Conservation (phyloP, 2,797 vertebrate genomes). For the Chaunax sp. region DNA sequence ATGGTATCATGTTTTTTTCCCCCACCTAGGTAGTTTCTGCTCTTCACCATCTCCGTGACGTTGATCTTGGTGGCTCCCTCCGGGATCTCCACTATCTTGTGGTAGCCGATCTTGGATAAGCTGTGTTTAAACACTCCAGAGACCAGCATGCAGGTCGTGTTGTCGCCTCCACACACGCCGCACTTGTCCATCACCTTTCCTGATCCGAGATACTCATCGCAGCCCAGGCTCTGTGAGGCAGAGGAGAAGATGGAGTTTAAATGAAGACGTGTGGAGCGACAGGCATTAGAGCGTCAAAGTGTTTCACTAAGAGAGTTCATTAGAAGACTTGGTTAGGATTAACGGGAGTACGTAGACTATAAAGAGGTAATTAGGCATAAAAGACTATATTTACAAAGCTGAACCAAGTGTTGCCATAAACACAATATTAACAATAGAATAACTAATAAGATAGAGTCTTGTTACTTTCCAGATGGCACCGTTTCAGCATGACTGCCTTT, state of each 20-base stretch:
- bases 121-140: conserved; percentile 93
- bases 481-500: conserved; percentile 21
- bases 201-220: conserved; percentile 93
- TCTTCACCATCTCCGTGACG: conserved; percentile 96
- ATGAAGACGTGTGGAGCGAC: neutral
- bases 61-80: conserved; percentile 97
- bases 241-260: neutral
- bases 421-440: conserved; percentile 30
- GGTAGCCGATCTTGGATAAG: conserved; percentile 93
- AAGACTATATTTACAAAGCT: conserved; percentile 21
- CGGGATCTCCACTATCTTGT: conserved; percentile 98
- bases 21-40: conserved; percentile 97
- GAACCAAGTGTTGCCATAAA: conserved; percentile 2
- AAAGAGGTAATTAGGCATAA: neutral
- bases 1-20: conserved; percentile 14
- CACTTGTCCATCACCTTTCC: conserved; percentile 94
- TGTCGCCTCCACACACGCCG: conserved; percentile 95
- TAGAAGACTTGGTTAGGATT: conserved; percentile 3
- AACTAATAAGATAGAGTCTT: conserved; percentile 19
- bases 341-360: neutral
- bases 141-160: conserved; percentile 91
- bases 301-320: conserved; percentile 1
- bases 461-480: conserved; percentile 34
- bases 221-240: conserved; percentile 89
- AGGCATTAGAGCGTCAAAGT: neutral